Percentiles rank a stretch among this genome's conserved stretches.
phyloP scores from a whole-genome alignment of 2,888 invertebrate genomes.

The Acanthosepion esculentum region DNA sequence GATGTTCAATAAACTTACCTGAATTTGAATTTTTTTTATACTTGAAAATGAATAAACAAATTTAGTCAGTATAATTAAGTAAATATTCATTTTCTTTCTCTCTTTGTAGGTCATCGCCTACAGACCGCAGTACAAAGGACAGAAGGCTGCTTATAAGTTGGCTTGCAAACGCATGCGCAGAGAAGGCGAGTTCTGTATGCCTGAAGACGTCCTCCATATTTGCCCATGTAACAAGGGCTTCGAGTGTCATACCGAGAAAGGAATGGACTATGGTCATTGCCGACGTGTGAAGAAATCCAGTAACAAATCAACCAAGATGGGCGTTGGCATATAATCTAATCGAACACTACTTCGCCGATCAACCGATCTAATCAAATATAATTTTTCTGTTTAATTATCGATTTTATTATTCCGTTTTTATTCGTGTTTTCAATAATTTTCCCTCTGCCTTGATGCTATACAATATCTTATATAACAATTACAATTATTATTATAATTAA shows the following conservation, averaged over 20 bases:
- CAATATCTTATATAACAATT: neutral
- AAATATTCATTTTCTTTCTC: neutral
- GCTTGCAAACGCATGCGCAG: constrained; percentile 46
- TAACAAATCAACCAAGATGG: neutral
- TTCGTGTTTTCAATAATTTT: neutral
- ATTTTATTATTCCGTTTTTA: neutral
- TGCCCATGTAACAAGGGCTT: constrained; percentile 43
- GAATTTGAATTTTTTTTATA: no score
- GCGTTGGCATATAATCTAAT: neutral
- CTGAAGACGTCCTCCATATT: constrained; percentile 42
- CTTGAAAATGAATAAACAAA: no score
- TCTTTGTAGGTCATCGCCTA: constrained; percentile 41
- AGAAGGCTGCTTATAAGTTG: constrained; percentile 41
- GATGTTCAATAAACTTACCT: no score
- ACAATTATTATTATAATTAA: neutral
- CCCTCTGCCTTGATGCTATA: neutral
- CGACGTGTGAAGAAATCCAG: constrained; percentile 34
- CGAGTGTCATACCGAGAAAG: constrained; percentile 24
- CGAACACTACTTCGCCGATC: neutral
- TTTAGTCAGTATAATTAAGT: no score
- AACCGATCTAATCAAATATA: neutral
- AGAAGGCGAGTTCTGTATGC: constrained; percentile 46
- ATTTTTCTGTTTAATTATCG: neutral
- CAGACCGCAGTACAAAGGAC: constrained; percentile 43
- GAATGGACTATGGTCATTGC: constrained; percentile 43